Conservation (phyloP, 2,888 invertebrate genomes). For the Leptopterna dolabrata region DNA sequence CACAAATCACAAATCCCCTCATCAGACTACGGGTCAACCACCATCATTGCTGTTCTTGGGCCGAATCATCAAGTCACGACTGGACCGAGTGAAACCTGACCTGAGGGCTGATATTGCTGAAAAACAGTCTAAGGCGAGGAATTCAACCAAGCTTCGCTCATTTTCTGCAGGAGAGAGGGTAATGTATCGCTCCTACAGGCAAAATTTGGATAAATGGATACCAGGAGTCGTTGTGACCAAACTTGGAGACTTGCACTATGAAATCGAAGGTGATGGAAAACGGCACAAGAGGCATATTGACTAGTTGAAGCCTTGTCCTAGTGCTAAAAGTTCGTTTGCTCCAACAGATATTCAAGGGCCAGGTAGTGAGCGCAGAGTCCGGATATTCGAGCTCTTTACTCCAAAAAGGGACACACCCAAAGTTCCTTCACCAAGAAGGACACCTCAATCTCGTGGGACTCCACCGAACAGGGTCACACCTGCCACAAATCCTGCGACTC, state of each 20-base stretch:
- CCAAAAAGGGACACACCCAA: not conserved
- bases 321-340: not conserved
- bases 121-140: no score
- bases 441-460: no score
- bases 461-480: no score
- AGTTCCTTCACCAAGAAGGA: no score
- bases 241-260: slow-evolving; percentile 43
- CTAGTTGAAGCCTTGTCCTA: not conserved
- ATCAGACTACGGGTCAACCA: slow-evolving; percentile 42
- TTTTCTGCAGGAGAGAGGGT: not conserved
- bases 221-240: not conserved
- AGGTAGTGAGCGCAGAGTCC: not conserved
- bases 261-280: not conserved
- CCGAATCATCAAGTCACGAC: not conserved
- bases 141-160: no score
- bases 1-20: not conserved
- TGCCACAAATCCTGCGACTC: no score
- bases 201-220: not conserved
- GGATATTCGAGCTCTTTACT: not conserved
- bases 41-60: slow-evolving; percentile 43
- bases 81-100: no score
- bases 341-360: not conserved
- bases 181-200: not conserved
- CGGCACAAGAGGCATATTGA: slow-evolving; percentile 24
- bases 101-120: no score